These are phyloP conservation scores for Carollia perspicillata DNA, from an alignment of 2,113 vertebrate genomes.

Conservation along the genomic window DNA sequence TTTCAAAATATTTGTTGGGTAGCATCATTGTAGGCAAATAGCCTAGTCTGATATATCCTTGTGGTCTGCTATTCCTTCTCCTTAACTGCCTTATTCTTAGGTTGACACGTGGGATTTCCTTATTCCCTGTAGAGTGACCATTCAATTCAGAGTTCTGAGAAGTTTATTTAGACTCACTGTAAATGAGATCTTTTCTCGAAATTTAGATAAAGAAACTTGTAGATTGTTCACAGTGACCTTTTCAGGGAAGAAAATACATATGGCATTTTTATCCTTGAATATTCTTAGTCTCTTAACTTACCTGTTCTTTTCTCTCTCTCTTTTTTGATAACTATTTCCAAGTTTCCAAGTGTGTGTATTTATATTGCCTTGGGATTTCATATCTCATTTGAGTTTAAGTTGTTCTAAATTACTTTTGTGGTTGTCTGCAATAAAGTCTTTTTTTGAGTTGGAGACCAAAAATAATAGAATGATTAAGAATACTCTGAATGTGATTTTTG, in stretches of 20 bases:
- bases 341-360: not conserved
- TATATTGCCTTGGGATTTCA: not conserved
- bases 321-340: not conserved
- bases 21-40: not conserved
- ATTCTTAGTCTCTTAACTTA: conserved; percentile 9
- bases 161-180: not conserved
- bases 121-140: not conserved
- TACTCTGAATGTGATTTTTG: not conserved
- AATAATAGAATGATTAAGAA: conserved; percentile 26
- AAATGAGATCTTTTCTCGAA: not conserved
- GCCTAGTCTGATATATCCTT: not conserved
- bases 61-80: not conserved
- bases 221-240: not conserved
- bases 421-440: conserved; percentile 17
- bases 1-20: conserved; percentile 30
- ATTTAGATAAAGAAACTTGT: not conserved
- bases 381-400: conserved; percentile 21
- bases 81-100: not conserved
- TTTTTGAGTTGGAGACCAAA: conserved; percentile 13
- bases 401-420: conserved; percentile 38
- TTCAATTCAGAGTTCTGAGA: not conserved
- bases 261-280: not conserved
- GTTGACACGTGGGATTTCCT: not conserved
- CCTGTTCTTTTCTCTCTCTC: not conserved
- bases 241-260: not conserved